Evolutionary conservation across 2,113 vertebrate species (phyloP).

Genomic region (Mohoua ochrocephala): DNA sequence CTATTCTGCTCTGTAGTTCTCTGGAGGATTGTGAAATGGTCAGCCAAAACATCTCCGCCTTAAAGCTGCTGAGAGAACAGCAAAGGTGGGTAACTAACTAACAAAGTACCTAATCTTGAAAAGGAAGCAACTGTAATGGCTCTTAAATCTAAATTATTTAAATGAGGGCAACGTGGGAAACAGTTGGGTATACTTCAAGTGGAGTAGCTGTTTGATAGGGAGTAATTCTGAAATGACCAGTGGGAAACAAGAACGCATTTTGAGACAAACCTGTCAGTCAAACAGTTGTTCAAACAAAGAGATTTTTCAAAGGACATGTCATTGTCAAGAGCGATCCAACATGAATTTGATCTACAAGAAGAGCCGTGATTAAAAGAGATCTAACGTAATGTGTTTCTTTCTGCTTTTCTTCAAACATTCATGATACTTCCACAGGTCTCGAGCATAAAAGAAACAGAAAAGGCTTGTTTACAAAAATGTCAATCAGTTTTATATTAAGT

Average conservation of each 20-base stretch:
- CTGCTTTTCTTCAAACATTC: neutral
- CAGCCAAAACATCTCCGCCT: neutral
- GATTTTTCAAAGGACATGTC: neutral
- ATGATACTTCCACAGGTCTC: rapidly evolving
- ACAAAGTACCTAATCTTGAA: neutral
- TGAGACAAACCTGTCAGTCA: neutral
- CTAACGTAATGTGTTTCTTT: neutral
- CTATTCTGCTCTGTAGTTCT: neutral
- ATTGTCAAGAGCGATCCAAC: neutral
- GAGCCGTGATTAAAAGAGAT: neutral
- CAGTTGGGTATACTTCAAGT: neutral
- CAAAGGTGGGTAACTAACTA: neutral
- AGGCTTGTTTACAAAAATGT: neutral
- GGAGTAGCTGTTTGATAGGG: neutral
- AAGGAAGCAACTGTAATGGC: neutral
- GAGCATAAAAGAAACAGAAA: neutral
- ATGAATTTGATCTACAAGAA: neutral
- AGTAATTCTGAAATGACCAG: neutral
- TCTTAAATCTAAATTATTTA: neutral
- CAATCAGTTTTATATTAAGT: neutral
- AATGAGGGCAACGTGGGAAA: neutral
- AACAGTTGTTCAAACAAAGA: neutral
- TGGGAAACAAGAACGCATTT: neutral
- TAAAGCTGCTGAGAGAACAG: neutral
- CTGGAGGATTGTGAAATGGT: neutral